Evolutionary conservation across 1,140 invertebrate genomes (phyloP).

Genomic region (Euschistus heros): DNA sequence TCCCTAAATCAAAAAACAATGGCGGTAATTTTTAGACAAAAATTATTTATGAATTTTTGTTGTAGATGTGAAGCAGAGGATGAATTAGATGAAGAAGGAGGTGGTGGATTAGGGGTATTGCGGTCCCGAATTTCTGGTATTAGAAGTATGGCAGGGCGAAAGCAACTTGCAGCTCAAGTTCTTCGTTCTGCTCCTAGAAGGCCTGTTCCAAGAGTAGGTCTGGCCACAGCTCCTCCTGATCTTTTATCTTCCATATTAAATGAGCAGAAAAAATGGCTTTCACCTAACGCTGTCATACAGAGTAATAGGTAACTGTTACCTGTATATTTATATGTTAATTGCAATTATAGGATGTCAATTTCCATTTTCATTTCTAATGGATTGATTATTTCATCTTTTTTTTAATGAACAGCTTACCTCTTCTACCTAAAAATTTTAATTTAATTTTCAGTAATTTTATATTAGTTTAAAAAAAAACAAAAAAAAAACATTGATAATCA

Average conservation of each 20-base stretch:
- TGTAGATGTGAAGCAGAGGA: slow-evolving; percentile 25
- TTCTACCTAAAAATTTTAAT: no score
- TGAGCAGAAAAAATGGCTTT: slow-evolving; percentile 32
- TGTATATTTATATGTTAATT: background rate
- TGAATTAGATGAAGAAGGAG: slow-evolving; percentile 17
- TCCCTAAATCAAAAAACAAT: no score
- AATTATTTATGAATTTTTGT: background rate
- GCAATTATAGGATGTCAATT: background rate
- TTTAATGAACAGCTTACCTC: background rate
- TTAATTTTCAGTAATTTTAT: no score
- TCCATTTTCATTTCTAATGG: background rate
- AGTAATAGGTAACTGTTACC: slow-evolving; percentile 21
- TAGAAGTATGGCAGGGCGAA: slow-evolving; percentile 17
- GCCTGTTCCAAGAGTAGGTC: slow-evolving; percentile 6
- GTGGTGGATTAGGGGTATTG: slow-evolving; percentile 11
- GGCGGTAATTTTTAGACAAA: no score
- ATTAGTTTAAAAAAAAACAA: no score
- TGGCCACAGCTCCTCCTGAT: slow-evolving; percentile 13
- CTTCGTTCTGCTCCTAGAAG: slow-evolving; percentile 1
- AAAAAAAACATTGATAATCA: no score
- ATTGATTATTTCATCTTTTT: background rate
- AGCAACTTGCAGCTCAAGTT: slow-evolving; percentile 21
- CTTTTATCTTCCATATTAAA: slow-evolving; percentile 28
- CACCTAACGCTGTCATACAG: slow-evolving; percentile 11
- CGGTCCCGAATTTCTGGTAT: background rate